Base-by-base conservation (phyloP, 2,797 vertebrate genomes). In the Sciaenops ocellatus region DNA sequence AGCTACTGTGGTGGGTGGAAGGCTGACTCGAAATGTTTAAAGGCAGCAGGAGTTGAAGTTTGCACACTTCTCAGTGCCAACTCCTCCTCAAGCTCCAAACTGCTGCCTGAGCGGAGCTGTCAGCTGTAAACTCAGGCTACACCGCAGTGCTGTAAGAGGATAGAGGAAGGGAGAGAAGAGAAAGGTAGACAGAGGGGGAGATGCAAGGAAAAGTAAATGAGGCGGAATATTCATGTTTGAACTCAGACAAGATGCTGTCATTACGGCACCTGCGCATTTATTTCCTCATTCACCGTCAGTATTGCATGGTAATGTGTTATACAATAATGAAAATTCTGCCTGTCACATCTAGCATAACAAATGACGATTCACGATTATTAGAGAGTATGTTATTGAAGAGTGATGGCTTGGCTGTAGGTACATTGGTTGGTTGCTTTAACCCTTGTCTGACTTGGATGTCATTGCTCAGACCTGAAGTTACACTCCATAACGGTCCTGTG, bases 1-100 rank as follows among this genome's bases (percentile, higher is more conserved):
- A 67, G 51, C 65, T 22, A 6, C 59, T 57, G 13, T 55, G 65
- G 59, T 66, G 69, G 74, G 57, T 26, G 66, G 57, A 65, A 26
- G 63, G 41, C 63, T 55, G 54, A 65, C 63, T 62, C n/a, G 57
- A 69, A 64, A 72, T 68, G 52, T 66, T 76, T 71, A 61, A 56
- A 68, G 30, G 78, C 63, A 76, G 56, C 69, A 70, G 54, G 24
- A 69, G 70, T 51, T 71, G 57, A 70, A 60, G 71, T 76, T 83
- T 72, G 54, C 20, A 70, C 47, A 76, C 50, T 48, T 76, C 38
- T 41, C 24, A 24, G 28, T 15, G 38, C 41, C 72, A 69, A 4
- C 85, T 79, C 55, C 55, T 66, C 59, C 67, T 72, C 18, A 9
- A 63, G 56, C 54, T 67, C 41, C 47, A 26, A 41, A 41, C 17